phyloP scores from a whole-genome alignment of 92 coral and sea anemone genomes.

The Phenganax stokvisi region DNA sequence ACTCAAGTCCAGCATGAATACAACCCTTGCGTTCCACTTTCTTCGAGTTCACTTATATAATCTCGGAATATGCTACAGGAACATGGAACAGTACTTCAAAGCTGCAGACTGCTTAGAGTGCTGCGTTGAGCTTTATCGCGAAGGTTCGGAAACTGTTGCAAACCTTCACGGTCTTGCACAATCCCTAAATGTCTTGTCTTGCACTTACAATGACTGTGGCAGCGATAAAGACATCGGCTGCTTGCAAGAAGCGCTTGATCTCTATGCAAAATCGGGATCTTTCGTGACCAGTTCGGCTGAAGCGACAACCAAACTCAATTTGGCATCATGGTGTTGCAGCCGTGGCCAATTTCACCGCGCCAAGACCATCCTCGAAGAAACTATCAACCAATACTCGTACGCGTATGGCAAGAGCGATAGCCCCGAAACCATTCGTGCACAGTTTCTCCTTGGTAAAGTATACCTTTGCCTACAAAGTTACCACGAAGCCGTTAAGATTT shows the following conservation, averaged over 20 bases:
- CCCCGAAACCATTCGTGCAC: slow-evolving; percentile 5
- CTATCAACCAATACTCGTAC: slow-evolving; percentile 28
- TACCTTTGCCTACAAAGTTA: slow-evolving; percentile 22
- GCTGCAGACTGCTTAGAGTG: slow-evolving; percentile 32
- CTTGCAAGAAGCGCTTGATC: slow-evolving; percentile 19
- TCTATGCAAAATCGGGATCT: slow-evolving; percentile 17
- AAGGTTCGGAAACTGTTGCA: neutral
- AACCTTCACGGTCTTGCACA: slow-evolving; percentile 15
- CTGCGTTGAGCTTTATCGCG: slow-evolving; percentile 32
- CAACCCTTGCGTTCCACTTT: slow-evolving; percentile 15
- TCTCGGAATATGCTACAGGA: slow-evolving; percentile 28
- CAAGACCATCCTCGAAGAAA: slow-evolving; percentile 1
- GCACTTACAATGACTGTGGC: neutral
- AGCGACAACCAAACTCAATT: slow-evolving; percentile 16
- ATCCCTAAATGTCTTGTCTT: slow-evolving; percentile 13
- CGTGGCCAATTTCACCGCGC: slow-evolving; percentile 18
- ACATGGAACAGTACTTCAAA: slow-evolving; percentile 11
- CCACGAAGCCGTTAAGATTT: slow-evolving; percentile 23
- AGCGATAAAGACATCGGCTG: neutral
- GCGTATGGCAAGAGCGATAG: slow-evolving; percentile 25
- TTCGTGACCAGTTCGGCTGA: slow-evolving; percentile 20
- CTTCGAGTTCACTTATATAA: slow-evolving; percentile 27
- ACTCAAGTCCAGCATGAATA: slow-evolving; percentile 33
- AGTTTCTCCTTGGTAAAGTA: slow-evolving; percentile 19
- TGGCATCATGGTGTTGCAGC: slow-evolving; percentile 12